phyloP scores from a whole-genome alignment of 2,888 invertebrate species.

The Bimastos eiseni region DNA sequence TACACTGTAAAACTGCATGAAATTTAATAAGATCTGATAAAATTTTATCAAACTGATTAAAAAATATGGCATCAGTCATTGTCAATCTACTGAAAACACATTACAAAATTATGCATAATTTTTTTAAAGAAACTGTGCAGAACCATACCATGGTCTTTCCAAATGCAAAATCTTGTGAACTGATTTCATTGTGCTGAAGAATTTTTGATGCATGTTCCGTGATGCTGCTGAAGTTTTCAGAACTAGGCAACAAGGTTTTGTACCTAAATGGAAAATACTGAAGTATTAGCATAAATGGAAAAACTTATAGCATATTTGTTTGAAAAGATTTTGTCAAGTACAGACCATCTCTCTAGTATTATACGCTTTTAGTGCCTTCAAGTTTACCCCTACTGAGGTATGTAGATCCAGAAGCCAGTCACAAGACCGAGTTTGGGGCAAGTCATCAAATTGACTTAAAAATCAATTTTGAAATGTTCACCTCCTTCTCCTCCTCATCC shows the following conservation, averaged over 20 bases:
- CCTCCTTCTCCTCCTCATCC: too few relatives aligned
- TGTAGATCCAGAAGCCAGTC: not conserved
- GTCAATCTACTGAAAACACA: not conserved
- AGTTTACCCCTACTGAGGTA: not conserved
- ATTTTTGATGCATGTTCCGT: not conserved
- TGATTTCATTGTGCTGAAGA: not conserved
- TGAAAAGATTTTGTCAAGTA: not conserved
- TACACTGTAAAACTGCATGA: not conserved
- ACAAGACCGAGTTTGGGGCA: not conserved
- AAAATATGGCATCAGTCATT: not conserved
- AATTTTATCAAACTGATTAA: not conserved
- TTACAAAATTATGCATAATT: not conserved
- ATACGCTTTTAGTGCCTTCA: too few relatives aligned
- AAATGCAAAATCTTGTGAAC: constrained; percentile 7
- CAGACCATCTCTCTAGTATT: too few relatives aligned
- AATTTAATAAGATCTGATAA: not conserved
- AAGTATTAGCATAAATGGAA: not conserved
- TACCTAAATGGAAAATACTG: not conserved
- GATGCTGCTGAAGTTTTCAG: not conserved
- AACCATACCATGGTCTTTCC: constrained; percentile 8
- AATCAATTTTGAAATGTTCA: too few relatives aligned
- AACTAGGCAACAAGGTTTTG: not conserved
- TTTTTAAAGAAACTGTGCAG: not conserved
- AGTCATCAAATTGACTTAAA: not conserved
- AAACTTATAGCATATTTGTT: not conserved